Evolutionary conservation across 2,113 vertebrate species (phyloP), one percentile per base, ranked within the genome.

Genomic region (Acrocephalus kingi): DNA sequence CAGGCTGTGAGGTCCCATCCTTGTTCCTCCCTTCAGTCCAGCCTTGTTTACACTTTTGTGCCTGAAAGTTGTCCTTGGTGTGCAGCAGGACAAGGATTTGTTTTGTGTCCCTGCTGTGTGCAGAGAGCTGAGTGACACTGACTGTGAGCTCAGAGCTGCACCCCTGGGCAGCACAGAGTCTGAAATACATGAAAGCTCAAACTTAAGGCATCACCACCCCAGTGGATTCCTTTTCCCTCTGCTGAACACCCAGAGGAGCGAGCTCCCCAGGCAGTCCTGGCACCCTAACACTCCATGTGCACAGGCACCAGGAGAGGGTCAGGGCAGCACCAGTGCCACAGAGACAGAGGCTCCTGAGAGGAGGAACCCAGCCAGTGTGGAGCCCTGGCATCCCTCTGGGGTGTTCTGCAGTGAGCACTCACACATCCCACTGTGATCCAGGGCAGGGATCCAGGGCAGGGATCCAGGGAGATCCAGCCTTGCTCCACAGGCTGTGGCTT

Each of bases 401-500:
- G 31, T 16, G 35, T 35, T 28, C 2, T 11, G 15, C 56, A 76
- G 63, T 15, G 27, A 39, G 37, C 54, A 69, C 30, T 73, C 87
- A 37, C 12, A 2, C 51, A 31, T 5, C 1, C 13, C 54, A 7
- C 1, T 5, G 35, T 2, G 35, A 7, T 9, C 4, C 43, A 64
- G 78, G 61, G 48, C n/a, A 56, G 61, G 5, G 18, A 74, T 39
- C 21, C 55, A 52, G 52, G 15, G 71, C n/a, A 56, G 61, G 5
- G 18, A 74, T 39, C 21, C 55, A 52, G 52, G 15, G 71, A 23
- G 28, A 28, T 8, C 15, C 56, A 22, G 87, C 55, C 51, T 3
- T 1, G 6, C 39, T 14, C 22, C 24, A 17, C 1, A 2, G 55
- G 4, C 54, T 2, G 10, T 3, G 37, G 22, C 54, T 1, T 73